phyloP scores from a whole-genome alignment of 2,797 vertebrate genomes.

The Falco berigora region DNA sequence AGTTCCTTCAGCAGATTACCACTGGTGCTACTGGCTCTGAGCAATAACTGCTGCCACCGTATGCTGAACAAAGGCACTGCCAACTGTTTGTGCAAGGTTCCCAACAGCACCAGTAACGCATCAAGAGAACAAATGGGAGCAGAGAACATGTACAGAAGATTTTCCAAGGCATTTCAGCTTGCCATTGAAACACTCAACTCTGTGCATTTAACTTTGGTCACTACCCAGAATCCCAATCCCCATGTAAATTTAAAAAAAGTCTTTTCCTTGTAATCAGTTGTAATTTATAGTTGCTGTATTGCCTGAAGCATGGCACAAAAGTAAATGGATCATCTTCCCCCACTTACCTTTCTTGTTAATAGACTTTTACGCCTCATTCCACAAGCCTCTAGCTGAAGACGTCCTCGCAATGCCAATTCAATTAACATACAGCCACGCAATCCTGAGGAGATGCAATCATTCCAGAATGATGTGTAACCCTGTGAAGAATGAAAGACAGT shows the following conservation, averaged over 20 bases:
- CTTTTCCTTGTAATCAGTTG: background rate
- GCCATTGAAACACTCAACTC: background rate
- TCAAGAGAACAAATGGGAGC: background rate
- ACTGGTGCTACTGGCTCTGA: background rate
- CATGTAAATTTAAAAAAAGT: background rate
- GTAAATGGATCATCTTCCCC: background rate
- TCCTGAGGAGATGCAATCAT: conserved; percentile 96
- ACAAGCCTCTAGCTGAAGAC: conserved; percentile 89
- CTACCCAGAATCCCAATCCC: background rate
- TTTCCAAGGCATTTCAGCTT: background rate
- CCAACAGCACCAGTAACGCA: background rate
- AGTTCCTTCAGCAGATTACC: background rate
- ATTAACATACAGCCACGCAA: conserved; percentile 96
- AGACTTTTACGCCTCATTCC: conserved; percentile 95
- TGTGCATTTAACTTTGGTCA: background rate
- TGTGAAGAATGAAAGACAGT: conserved; percentile 56
- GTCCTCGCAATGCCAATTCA: conserved; percentile 88
- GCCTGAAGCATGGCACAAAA: background rate
- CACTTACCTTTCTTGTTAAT: conserved; percentile 87
- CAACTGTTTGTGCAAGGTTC: background rate
- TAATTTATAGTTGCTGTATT: background rate
- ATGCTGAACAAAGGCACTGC: background rate
- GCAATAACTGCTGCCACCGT: accelerated
- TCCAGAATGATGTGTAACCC: conserved; percentile 99
- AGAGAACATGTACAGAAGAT: background rate